Base-by-base conservation (phyloP, 2,797 vertebrate species). In the Adelosebastes latens region DNA sequence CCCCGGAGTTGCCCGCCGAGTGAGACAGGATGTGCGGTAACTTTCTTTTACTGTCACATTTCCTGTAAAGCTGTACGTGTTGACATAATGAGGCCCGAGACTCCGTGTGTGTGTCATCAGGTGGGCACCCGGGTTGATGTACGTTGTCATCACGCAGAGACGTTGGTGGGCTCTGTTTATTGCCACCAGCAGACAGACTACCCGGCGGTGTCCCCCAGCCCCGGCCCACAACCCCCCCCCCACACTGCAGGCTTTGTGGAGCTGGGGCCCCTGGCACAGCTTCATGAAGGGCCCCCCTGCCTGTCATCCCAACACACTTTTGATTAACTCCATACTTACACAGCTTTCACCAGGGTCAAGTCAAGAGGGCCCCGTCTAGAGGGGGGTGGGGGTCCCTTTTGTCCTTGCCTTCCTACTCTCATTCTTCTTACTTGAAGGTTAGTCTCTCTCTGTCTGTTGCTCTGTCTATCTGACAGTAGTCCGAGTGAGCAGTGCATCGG, bases 301-400 rank as follows among this genome's bases (percentile, higher is more conserved):
- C 91, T 87, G 87, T 91, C 91, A 90, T 89, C 81, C 86, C 72
- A 89, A 88, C 88, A 91, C 91, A 92, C 80, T 88, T 91, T 94
- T 95, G 89, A 95, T 95, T 92, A 93, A 95, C 84, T 93, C 89
- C 90, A 92, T 91, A 93, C 89, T 89, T 85, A 88, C 87, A 79
- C 70, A 72, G 88, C 83, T 88, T 88, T 89, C 76, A 87, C 70
- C 83, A 81, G 84, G 84, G 85, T 92, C 82, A 86, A 87, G 87
- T 88, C 88, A 80, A 84, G 81, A 88, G 72, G 39, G 72, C 63
- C 76, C 46, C 20, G 27, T 82, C 49, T 32, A 46, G 42, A 61
- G 56, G 58, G 58, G 73, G 27, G 34, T 12, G 67, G 75, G 77
- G 77, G 31, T 39, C n/a, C n/a, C 49, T 83, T 88, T 87, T 78